Conservation (phyloP, 2,888 invertebrate genomes). For the Eupithecia abbreviata region DNA sequence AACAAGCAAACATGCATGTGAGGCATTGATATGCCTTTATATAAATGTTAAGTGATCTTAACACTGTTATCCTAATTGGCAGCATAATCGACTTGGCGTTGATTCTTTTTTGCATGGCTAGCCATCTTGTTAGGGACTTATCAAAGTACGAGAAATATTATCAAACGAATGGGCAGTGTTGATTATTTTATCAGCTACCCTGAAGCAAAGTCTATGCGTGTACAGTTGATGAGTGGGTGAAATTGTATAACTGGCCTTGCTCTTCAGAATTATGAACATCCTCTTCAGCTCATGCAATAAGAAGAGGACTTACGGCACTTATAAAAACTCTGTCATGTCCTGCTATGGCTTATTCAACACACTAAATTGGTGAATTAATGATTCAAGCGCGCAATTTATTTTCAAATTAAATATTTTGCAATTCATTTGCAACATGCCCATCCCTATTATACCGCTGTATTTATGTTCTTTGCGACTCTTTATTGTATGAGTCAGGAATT, state of each 20-base stretch:
- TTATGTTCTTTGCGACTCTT: slow-evolving; percentile 17
- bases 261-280: slow-evolving; percentile 12
- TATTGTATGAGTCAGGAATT: slow-evolving; percentile 22
- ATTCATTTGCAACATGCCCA: not conserved
- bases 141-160: not conserved
- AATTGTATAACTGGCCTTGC: slow-evolving; percentile 6
- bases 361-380: not conserved
- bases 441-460: slow-evolving; percentile 3
- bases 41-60: not conserved
- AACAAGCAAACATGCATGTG: not conserved
- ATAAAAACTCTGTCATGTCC: slow-evolving; percentile 9
- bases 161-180: not conserved
- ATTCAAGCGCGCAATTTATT: not conserved
- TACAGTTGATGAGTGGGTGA: not conserved
- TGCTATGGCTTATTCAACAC: not conserved
- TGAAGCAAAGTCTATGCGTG: not conserved
- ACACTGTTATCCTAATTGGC: not conserved
- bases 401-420: not conserved
- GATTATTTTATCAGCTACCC: not conserved
- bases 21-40: not conserved
- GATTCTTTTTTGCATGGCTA: not conserved
- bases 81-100: not conserved
- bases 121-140: not conserved
- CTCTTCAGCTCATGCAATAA: not conserved
- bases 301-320: not conserved